Percentiles rank a stretch among this genome's conserved stretches.
phyloP scores from a whole-genome alignment of 2,888 invertebrate species.

The Kryphioiulus occultus region DNA sequence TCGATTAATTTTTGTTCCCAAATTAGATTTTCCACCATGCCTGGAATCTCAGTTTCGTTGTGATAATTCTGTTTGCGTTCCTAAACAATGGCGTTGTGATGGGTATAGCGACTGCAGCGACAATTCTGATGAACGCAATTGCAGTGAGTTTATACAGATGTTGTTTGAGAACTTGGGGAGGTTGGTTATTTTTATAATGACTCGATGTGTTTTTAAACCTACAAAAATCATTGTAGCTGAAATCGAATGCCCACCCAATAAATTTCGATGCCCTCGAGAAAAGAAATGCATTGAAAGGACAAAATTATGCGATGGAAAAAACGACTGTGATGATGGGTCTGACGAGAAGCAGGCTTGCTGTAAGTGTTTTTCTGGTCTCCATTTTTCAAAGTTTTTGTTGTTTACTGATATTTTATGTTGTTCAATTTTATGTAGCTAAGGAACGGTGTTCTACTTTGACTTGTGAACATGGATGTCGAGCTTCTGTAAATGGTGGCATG shows the following conservation, averaged over 20 bases:
- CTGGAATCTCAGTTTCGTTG: conserved; percentile 91
- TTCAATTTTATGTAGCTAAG: conserved; percentile 68
- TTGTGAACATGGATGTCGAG: conserved; percentile 91
- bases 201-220: neutral
- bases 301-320: conserved; percentile 88
- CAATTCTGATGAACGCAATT: conserved; percentile 87
- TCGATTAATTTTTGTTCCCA: neutral
- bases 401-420: neutral
- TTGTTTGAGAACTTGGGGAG: neutral
- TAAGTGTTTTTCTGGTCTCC: conserved; percentile 67
- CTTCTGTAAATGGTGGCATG: conserved; percentile 85
- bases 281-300: conserved; percentile 88
- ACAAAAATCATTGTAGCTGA: conserved; percentile 64
- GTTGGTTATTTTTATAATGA: neutral
- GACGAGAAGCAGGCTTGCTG: conserved; percentile 87
- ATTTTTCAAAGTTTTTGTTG: neutral
- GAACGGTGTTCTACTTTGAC: conserved; percentile 81
- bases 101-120: conserved; percentile 83
- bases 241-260: conserved; percentile 86
- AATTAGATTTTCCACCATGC: conserved; percentile 83
- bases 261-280: conserved; percentile 84
- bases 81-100: conserved; percentile 68
- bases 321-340: conserved; percentile 89
- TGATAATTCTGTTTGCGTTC: conserved; percentile 91
- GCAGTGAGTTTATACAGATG: conserved; percentile 64